These are phyloP conservation scores for Dendrocopos noguchii DNA, from an alignment of 2,113 vertebrate genomes.

Conservation along the genomic window DNA sequence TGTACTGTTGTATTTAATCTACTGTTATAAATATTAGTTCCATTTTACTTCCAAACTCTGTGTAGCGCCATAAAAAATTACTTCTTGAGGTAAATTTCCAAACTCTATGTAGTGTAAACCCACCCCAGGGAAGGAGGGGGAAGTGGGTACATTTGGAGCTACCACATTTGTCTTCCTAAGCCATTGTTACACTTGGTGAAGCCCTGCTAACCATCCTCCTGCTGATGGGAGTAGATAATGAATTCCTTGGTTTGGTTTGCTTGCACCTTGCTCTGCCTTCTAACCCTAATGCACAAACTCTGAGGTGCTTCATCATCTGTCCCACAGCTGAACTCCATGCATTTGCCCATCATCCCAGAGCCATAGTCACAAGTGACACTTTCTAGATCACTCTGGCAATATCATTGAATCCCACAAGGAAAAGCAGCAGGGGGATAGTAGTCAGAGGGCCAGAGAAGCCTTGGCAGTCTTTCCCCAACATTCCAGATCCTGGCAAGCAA, in stretches of 20 bases:
- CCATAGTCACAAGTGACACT: background rate
- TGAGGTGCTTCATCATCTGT: background rate
- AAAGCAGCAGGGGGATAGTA: background rate
- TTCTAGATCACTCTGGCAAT: background rate
- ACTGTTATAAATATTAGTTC: too few species aligned
- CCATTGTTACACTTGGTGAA: fast-evolving
- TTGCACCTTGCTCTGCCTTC: background rate
- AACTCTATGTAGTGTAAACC: too few species aligned
- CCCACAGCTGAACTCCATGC: background rate
- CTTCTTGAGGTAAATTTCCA: too few species aligned
- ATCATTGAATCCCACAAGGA: background rate
- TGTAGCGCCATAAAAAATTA: too few species aligned
- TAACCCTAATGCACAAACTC: background rate
- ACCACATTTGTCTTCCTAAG: background rate
- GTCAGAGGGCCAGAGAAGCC: background rate
- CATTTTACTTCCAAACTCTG: too few species aligned
- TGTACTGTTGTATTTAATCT: too few species aligned
- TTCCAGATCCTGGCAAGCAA: background rate
- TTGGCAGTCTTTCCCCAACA: background rate
- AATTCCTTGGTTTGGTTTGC: background rate
- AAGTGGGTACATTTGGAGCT: background rate
- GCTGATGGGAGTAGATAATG: background rate
- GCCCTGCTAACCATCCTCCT: background rate
- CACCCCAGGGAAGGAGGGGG: too few species aligned
- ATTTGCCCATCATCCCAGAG: background rate